phyloP scores from a whole-genome alignment of 2,113 vertebrate genomes.

The Uria lomvia region DNA sequence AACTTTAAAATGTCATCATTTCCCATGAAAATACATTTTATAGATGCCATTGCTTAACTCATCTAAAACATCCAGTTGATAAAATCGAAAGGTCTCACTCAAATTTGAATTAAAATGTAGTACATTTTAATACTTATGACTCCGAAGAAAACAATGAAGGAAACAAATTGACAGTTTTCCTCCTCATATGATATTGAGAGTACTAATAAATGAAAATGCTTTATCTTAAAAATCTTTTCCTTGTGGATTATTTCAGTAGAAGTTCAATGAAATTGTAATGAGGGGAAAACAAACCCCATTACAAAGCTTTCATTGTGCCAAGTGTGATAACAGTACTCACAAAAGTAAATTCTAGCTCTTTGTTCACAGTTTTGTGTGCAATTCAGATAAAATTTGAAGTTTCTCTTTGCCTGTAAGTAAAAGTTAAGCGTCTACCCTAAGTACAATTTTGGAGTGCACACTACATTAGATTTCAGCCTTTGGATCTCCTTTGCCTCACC shows the following conservation, averaged over 20 bases:
- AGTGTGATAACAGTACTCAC: not conserved
- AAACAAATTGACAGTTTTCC: not conserved
- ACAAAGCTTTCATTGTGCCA: not conserved
- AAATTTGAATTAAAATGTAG: not conserved
- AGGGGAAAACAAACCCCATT: not conserved
- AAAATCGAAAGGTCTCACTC: not conserved
- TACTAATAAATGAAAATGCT: not conserved
- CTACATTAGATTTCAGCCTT: not conserved
- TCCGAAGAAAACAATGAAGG: not conserved
- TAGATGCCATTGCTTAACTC: not conserved
- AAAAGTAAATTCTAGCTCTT: conserved; percentile 3
- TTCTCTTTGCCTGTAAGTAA: not conserved
- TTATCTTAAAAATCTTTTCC: not conserved
- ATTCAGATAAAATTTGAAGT: not conserved
- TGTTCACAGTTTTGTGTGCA: not conserved
- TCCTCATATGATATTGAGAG: not conserved
- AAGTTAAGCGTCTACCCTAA: not conserved
- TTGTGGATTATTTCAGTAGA: not conserved
- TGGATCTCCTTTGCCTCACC: not conserved
- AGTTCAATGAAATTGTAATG: not conserved
- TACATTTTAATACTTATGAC: not conserved
- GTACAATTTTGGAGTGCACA: not conserved
- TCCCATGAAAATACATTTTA: not conserved
- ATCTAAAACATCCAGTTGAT: not conserved
- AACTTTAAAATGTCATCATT: not conserved